Conservation (phyloP, 2,113 vertebrate species). For the Fulica atra region DNA sequence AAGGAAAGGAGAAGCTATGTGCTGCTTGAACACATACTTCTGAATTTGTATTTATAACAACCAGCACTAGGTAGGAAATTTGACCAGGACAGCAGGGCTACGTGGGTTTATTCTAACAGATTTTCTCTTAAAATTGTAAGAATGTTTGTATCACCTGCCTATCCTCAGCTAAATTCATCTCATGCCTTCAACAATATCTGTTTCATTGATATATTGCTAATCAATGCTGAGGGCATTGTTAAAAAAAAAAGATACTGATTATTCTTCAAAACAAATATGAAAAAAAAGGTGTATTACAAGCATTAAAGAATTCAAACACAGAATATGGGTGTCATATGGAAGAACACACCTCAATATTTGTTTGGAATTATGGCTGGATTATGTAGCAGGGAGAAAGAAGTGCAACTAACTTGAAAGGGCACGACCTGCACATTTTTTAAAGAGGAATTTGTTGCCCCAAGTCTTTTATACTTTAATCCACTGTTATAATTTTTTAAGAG, state of each 20-base stretch:
- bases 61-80: not conserved
- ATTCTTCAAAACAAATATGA: not conserved
- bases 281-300: not conserved
- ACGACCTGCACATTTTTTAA: slow-evolving; percentile 27
- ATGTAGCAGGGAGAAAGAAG: not conserved
- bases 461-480: slow-evolving; percentile 35
- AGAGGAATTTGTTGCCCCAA: slow-evolving; percentile 16
- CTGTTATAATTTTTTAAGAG: slow-evolving; percentile 26
- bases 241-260: not conserved
- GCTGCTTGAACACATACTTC: not conserved
- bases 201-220: not conserved
- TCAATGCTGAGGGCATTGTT: not conserved
- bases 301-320: not conserved
- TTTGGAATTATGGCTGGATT: not conserved
- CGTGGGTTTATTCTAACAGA: not conserved
- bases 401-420: slow-evolving; percentile 45
- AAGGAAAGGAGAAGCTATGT: not conserved
- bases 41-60: not conserved
- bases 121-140: not conserved
- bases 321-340: not conserved
- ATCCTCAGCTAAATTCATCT: not conserved
- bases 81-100: not conserved
- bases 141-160: not conserved
- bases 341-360: not conserved
- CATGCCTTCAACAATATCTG: not conserved